Evolutionary conservation across 2,888 invertebrate species (phyloP).

Genomic region (Synergus itoensis): DNA sequence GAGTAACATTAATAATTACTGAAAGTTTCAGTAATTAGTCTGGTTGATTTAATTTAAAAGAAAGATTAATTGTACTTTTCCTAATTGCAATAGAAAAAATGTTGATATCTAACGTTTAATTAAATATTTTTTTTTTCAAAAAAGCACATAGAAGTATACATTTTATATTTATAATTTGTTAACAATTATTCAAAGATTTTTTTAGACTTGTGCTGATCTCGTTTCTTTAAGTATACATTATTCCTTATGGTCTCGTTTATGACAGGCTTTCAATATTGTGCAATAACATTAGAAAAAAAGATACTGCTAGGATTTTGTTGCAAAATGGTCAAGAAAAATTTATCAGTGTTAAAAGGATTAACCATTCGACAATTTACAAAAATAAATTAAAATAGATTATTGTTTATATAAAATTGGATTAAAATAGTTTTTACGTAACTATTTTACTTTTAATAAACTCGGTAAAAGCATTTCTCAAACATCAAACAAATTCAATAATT

Average conservation of each 20-base stretch:
- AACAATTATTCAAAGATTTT: neutral
- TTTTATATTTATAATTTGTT: constrained; percentile 4
- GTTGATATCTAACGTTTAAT: too few relatives aligned
- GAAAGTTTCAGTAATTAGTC: too few relatives aligned
- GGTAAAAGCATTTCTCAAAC: neutral
- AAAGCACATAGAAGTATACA: neutral
- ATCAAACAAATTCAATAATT: neutral
- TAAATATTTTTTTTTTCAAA: neutral
- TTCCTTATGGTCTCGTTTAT: constrained; percentile 15
- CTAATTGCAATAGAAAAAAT: neutral
- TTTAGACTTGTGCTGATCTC: neutral
- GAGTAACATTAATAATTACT: too few relatives aligned
- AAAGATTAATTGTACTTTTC: too few relatives aligned
- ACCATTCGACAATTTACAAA: neutral
- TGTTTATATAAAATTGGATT: neutral
- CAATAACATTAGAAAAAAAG: constrained; percentile 18
- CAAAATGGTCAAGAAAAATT: constrained; percentile 16
- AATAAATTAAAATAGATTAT: neutral
- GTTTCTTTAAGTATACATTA: constrained; percentile 12
- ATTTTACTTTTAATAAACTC: neutral
- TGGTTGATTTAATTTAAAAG: too few relatives aligned
- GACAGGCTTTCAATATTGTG: constrained; percentile 29
- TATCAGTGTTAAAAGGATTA: neutral
- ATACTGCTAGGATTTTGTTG: constrained; percentile 15
- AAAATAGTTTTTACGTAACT: neutral